Conservation (phyloP, 1,140 invertebrate genomes). For the Gryllus bimaculatus region DNA sequence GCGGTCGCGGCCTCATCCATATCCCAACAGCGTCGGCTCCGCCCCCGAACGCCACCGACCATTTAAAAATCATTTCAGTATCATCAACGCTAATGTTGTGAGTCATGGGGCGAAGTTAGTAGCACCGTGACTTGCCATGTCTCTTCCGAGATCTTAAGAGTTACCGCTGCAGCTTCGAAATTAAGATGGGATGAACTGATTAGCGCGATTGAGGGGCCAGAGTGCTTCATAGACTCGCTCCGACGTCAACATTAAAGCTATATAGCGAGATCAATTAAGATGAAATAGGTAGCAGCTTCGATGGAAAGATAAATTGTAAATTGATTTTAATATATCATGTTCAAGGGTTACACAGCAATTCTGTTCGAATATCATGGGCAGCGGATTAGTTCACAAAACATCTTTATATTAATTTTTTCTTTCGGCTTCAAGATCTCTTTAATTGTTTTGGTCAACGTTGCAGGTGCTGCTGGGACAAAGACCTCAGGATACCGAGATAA, state of each 20-base stretch:
- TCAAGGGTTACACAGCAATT: background rate
- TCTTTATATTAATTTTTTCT: background rate
- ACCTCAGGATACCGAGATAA: too few species aligned
- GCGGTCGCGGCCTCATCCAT: too few species aligned
- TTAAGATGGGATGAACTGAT: background rate
- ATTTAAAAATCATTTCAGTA: background rate
- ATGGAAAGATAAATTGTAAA: background rate
- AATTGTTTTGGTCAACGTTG: background rate
- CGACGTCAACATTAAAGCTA: background rate
- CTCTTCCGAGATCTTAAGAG: background rate
- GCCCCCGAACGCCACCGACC: too few species aligned
- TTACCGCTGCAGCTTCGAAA: background rate
- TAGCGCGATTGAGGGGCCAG: background rate
- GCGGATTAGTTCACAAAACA: background rate
- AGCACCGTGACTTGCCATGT: background rate
- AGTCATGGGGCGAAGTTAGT: background rate
- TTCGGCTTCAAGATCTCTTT: background rate
- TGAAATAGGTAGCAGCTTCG: background rate
- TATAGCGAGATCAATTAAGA: background rate
- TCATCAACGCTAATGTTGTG: background rate
- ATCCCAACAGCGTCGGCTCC: too few species aligned
- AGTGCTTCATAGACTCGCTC: background rate
- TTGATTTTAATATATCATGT: conserved; percentile 2
- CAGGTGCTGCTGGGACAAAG: too few species aligned
- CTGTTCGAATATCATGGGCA: background rate